phyloP scores from a whole-genome alignment of 2,797 vertebrate species.

The Rallus crepitans region DNA sequence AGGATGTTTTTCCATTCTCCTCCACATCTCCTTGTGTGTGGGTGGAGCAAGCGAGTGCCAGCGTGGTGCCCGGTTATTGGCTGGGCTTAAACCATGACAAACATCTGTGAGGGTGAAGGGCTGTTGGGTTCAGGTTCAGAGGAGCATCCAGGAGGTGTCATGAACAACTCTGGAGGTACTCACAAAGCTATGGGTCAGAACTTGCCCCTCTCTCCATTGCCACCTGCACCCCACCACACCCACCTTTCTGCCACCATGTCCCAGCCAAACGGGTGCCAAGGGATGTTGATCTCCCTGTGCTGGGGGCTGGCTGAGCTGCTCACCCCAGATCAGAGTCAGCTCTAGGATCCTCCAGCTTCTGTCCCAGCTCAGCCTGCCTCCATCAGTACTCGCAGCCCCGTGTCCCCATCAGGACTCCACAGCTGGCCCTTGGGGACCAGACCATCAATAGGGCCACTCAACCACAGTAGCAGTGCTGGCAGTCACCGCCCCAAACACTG shows the following conservation, averaged over 20 bases:
- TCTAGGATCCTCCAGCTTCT: background rate
- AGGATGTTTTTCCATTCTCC: too few relatives aligned
- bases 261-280: background rate
- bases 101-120: background rate
- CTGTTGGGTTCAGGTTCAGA: background rate
- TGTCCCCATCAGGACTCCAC: background rate
- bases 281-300: background rate
- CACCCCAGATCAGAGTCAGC: background rate
- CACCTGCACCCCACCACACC: background rate
- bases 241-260: background rate
- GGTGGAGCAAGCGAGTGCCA: too few relatives aligned
- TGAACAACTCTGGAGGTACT: background rate
- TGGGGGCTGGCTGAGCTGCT: background rate
- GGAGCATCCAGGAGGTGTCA: background rate
- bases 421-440: background rate
- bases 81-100: too few relatives aligned
- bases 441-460: background rate
- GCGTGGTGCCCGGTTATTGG: too few relatives aligned
- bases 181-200: background rate
- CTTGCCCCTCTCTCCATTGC: background rate
- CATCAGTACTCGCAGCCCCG: rapidly evolving
- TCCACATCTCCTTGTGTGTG: too few relatives aligned
- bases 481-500: background rate
- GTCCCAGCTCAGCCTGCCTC: background rate
- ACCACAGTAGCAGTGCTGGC: background rate